These are phyloP conservation scores for Rhopalosiphum padi DNA, from an alignment of 1,140 invertebrate species.

Conservation along the genomic window DNA sequence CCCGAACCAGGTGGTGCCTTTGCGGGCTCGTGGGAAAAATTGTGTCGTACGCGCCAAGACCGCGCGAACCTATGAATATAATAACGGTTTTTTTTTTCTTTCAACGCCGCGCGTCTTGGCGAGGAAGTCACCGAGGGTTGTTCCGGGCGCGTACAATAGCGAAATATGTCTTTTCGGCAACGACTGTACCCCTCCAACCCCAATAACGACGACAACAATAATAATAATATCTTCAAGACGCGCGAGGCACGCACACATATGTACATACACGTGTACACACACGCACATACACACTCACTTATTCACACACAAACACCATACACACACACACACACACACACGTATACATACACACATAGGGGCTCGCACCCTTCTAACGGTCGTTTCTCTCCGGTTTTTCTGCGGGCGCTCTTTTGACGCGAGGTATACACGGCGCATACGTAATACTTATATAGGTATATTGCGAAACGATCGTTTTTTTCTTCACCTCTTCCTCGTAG, in stretches of 20 bases:
- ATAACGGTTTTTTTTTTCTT: slow-evolving; percentile 53
- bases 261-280: too few species aligned
- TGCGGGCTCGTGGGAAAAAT: slow-evolving; percentile 50
- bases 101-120: slow-evolving; percentile 33
- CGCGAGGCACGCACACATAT: background rate
- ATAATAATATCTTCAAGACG: slow-evolving; percentile 53
- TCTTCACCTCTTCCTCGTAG: background rate
- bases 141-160: background rate
- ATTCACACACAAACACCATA: background rate
- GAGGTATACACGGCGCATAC: background rate
- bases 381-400: slow-evolving; percentile 48
- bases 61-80: background rate
- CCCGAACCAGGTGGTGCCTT: slow-evolving; percentile 38
- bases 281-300: too few species aligned
- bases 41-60: background rate
- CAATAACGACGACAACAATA: background rate
- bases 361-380: slow-evolving; percentile 56
- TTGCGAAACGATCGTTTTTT: slow-evolving; percentile 51
- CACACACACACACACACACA: background rate
- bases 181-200: background rate
- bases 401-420: background rate
- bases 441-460: slow-evolving; percentile 8
- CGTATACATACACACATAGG: background rate
- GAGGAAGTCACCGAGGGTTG: slow-evolving; percentile 47
- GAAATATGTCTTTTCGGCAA: slow-evolving; percentile 40